Evolutionary conservation across 2,797 vertebrate genomes (phyloP).

Genomic region (Sebastes vulpes): DNA sequence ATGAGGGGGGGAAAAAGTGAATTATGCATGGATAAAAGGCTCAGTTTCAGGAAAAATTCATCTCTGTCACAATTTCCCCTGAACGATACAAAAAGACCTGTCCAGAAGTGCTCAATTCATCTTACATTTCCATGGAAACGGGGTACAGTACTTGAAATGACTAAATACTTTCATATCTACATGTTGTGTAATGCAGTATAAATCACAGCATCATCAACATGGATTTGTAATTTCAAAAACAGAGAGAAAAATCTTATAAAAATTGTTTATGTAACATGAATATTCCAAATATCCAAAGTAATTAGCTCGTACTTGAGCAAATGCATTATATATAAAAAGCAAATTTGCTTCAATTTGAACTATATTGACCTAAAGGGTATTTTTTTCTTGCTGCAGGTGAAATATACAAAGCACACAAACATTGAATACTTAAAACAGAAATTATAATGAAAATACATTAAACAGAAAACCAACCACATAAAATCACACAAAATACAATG

Average conservation of each 20-base stretch:
- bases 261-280: not conserved
- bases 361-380: not conserved
- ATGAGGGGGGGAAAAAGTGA: not conserved
- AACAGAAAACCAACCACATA: not conserved
- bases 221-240: not conserved
- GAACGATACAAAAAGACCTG: not conserved
- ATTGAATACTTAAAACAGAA: not conserved
- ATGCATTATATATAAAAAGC: not conserved
- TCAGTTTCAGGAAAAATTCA: constrained; percentile 7
- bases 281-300: not conserved
- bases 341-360: not conserved
- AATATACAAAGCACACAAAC: not conserved
- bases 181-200: not conserved
- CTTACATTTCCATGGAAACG: constrained; percentile 1
- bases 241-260: not conserved
- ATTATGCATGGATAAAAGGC: constrained; percentile 15
- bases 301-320: not conserved
- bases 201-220: not conserved
- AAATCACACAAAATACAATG: not conserved
- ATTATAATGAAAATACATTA: not conserved
- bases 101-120: not conserved
- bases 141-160: not conserved
- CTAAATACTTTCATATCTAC: not conserved
- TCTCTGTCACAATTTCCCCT: not conserved
- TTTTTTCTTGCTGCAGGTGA: not conserved